These are phyloP conservation scores for Ginglymostoma cirratum DNA, from an alignment of 2,113 vertebrate genomes.

Conservation along the genomic window DNA sequence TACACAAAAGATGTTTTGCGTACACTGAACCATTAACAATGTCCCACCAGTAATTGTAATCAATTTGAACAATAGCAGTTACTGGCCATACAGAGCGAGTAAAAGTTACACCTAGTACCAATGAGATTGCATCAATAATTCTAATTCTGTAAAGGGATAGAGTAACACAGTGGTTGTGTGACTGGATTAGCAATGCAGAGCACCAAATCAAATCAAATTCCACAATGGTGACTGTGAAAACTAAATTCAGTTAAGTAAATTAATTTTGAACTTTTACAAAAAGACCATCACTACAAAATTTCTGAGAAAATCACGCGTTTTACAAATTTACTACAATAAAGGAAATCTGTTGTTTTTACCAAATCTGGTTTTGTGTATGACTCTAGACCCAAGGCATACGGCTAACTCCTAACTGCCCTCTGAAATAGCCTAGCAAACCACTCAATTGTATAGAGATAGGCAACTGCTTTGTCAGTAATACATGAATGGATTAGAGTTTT, in stretches of 20 bases:
- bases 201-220: no score
- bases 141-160: not conserved
- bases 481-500: not conserved
- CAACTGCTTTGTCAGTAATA: not conserved
- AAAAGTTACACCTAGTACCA: not conserved
- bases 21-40: not conserved
- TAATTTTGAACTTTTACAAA: no score
- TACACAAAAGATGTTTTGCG: not conserved
- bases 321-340: no score
- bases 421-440: not conserved
- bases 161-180: no score
- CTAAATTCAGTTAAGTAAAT: no score
- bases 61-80: not conserved
- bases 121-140: not conserved
- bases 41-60: not conserved
- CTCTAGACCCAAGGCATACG: not conserved
- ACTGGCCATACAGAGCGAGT: not conserved
- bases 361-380: no score
- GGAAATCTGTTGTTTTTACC: no score
- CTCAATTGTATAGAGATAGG: not conserved
- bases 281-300: no score
- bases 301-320: no score
- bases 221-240: no score
- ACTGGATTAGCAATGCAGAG: no score
- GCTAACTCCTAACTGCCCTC: not conserved